phyloP scores from a whole-genome alignment of 1,140 invertebrate species.

The Drosophila repleta region DNA sequence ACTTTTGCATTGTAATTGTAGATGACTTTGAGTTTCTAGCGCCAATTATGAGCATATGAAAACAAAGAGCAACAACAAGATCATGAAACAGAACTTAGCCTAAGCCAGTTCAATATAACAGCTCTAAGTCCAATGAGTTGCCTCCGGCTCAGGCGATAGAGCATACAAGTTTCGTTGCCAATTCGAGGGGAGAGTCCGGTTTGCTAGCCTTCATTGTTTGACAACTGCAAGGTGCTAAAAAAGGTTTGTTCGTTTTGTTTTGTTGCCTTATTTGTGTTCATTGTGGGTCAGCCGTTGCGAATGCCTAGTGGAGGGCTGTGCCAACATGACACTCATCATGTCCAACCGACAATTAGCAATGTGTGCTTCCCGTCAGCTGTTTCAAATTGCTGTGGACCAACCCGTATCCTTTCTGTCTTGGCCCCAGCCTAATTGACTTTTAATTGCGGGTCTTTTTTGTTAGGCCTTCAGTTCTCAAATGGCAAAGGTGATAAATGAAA shows the following conservation, averaged over 20 bases:
- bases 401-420: constrained; percentile 52
- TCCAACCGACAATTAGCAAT: constrained; percentile 69
- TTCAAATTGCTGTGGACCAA: constrained; percentile 36
- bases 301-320: constrained; percentile 20
- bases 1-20: neutral
- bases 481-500: constrained; percentile 63
- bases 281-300: constrained; percentile 28
- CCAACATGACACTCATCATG: constrained; percentile 49
- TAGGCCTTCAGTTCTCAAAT: constrained; percentile 20
- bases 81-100: too few relatives aligned
- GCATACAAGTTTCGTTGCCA: constrained; percentile 12
- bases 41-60: neutral
- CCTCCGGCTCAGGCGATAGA: too few relatives aligned
- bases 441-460: constrained; percentile 69
- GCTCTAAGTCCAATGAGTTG: too few relatives aligned
- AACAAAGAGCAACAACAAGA: too few relatives aligned
- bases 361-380: constrained; percentile 70
- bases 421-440: constrained; percentile 65
- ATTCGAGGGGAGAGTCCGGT: too few relatives aligned
- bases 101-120: too few relatives aligned
- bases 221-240: constrained; percentile 71
- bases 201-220: constrained; percentile 36
- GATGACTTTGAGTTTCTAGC: constrained; percentile 14
- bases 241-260: constrained; percentile 52
- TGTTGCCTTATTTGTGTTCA: neutral